Conservation (phyloP, 92 coral and sea anemone genomes). For the Palythoa grandiflora region DNA sequence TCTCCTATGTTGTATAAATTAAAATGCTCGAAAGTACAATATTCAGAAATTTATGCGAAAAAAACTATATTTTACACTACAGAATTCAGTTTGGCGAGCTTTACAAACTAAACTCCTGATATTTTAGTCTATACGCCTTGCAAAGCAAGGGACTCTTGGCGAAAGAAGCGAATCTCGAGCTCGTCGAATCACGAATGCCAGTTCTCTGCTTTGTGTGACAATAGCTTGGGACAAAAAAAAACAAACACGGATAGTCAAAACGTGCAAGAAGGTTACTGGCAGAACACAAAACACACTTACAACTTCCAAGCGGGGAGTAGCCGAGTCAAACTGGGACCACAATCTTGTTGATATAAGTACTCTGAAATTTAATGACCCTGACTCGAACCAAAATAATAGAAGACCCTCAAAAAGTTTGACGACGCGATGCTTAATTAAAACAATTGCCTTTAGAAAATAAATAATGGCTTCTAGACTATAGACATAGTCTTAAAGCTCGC, state of each 20-base stretch:
- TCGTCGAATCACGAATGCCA: background rate
- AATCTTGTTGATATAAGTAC: background rate
- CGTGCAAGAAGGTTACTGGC: background rate
- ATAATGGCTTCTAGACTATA: background rate
- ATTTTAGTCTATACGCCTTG: background rate
- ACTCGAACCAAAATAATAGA: background rate
- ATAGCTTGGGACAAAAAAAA: background rate
- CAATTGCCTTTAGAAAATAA: conserved; percentile 7
- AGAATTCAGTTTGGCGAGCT: background rate
- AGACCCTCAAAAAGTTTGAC: background rate
- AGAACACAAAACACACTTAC: background rate
- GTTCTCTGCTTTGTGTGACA: background rate
- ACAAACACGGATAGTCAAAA: background rate
- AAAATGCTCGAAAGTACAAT: background rate
- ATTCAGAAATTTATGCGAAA: background rate
- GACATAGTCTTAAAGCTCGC: background rate
- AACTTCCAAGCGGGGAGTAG: background rate
- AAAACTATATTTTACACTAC: background rate
- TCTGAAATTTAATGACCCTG: background rate
- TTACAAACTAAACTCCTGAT: background rate
- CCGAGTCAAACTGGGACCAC: background rate
- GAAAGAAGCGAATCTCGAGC: background rate
- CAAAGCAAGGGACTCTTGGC: background rate
- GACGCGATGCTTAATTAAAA: background rate
- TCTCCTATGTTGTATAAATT: background rate